These are phyloP conservation scores for Drosophila erecta DNA, from an alignment of 1,140 invertebrate species.

Conservation along the genomic window DNA sequence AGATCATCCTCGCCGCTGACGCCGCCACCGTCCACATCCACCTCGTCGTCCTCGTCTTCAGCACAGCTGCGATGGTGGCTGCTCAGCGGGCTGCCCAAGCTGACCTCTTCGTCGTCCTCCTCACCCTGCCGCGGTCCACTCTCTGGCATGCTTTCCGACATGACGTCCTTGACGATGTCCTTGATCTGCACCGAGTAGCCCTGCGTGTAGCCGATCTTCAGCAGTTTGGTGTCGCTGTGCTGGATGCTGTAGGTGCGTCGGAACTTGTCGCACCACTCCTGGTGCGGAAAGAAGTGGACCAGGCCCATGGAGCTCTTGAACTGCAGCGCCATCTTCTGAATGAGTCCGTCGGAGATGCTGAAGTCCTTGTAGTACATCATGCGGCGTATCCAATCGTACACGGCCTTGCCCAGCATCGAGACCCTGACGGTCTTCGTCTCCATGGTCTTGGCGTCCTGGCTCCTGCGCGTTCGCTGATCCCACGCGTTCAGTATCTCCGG, in stretches of 20 bases:
- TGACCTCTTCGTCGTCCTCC: constrained; percentile 40
- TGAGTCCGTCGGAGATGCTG: constrained; percentile 72
- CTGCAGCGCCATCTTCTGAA: constrained; percentile 81
- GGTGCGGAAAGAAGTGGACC: constrained; percentile 76
- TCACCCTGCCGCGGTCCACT: constrained; percentile 9
- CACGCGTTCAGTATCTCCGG: constrained; percentile 73
- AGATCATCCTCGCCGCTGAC: constrained; percentile 46
- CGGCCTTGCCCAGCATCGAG: constrained; percentile 76
- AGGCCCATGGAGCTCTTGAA: constrained; percentile 79
- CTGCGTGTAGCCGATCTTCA: constrained; percentile 74
- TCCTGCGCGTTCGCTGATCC: constrained; percentile 74
- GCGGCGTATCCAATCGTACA: constrained; percentile 80
- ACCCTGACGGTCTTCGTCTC: constrained; percentile 75
- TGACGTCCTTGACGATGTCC: constrained; percentile 76
- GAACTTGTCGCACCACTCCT: constrained; percentile 83
- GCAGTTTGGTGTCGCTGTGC: constrained; percentile 61
- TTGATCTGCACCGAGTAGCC: constrained; percentile 79
- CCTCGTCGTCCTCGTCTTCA: constrained; percentile 51
- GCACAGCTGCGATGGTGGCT: constrained; percentile 46
- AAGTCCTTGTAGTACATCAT: constrained; percentile 84
- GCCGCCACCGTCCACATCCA: constrained; percentile 66
- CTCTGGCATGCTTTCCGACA: constrained; percentile 53
- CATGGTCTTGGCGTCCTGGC: constrained; percentile 71
- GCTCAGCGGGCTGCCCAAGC: constrained; percentile 47
- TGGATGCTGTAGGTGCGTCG: constrained; percentile 69